Evolutionary conservation across 1,140 invertebrate genomes (phyloP).

Genomic region (Tetragonula clypearis): DNA sequence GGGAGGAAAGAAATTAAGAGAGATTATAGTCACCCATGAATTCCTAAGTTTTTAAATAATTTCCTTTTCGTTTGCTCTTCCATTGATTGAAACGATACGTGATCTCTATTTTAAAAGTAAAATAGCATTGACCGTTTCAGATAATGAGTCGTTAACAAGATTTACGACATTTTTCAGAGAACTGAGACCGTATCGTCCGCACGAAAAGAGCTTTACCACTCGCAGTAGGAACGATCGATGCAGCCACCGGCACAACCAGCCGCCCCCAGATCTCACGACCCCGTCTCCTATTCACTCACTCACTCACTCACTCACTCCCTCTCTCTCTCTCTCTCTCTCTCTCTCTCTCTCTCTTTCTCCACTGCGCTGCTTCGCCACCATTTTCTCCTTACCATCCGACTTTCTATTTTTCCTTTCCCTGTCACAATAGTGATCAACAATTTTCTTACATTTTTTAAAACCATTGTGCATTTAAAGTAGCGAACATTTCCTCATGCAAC

Average conservation of each 20-base stretch:
- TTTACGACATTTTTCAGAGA: constrained; percentile 57
- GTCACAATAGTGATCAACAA: background rate
- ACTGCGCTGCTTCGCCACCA: background rate
- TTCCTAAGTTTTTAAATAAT: background rate
- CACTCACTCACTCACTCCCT: constrained; percentile 7
- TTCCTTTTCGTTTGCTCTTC: background rate
- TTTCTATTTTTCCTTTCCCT: background rate
- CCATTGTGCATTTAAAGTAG: background rate
- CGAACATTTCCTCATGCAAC: background rate
- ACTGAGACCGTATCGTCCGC: constrained; percentile 38
- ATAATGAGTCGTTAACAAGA: constrained; percentile 36
- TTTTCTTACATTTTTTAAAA: background rate
- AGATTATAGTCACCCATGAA: background rate
- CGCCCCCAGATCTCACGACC: constrained; percentile 56
- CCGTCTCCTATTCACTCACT: background rate
- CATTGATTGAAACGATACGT: background rate
- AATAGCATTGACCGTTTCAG: background rate
- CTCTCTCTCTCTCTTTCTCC: background rate
- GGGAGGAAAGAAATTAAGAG: background rate
- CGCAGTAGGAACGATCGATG: constrained; percentile 66
- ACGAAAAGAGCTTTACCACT: constrained; percentile 45
- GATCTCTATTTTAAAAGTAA: background rate
- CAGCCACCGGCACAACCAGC: constrained; percentile 67
- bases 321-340: too few relatives aligned
- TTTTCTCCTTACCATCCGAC: constrained; percentile 9